Evolutionary conservation across 2,888 invertebrate genomes (phyloP).

Genomic region (Neoaliturus tenellus): DNA sequence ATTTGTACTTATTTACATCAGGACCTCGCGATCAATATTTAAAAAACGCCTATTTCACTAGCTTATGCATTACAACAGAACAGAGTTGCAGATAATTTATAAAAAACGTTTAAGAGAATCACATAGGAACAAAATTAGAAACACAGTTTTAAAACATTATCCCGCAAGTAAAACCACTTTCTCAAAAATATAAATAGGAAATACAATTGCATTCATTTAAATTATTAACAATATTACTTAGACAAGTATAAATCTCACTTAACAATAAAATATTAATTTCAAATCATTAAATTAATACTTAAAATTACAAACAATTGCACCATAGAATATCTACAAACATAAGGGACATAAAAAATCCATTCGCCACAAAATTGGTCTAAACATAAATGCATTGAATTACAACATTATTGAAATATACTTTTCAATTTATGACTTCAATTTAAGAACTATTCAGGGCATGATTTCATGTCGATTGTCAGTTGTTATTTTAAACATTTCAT

Average conservation of each 20-base stretch:
- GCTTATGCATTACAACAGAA: not conserved
- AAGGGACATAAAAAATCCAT: not conserved
- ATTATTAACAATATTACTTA: slow-evolving; percentile 22
- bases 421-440: too few species aligned
- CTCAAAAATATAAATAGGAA: not conserved
- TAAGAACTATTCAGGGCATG: too few species aligned
- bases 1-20: slow-evolving; percentile 43
- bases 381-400: too few species aligned
- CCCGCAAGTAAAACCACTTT: not conserved
- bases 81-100: not conserved
- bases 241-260: slow-evolving; percentile 6
- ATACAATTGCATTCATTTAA: slow-evolving; percentile 47
- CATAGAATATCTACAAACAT: not conserved
- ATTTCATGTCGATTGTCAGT: not conserved
- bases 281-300: not conserved
- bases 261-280: not conserved
- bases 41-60: not conserved
- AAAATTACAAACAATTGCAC: slow-evolving; percentile 24
- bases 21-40: slow-evolving; percentile 44
- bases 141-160: not conserved
- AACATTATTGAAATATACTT: too few species aligned
- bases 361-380: not conserved
- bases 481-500: not conserved
- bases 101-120: not conserved
- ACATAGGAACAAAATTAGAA: slow-evolving; percentile 40